phyloP scores from a whole-genome alignment of 2,888 invertebrate genomes.

The Lissocephala sabroskyi region DNA sequence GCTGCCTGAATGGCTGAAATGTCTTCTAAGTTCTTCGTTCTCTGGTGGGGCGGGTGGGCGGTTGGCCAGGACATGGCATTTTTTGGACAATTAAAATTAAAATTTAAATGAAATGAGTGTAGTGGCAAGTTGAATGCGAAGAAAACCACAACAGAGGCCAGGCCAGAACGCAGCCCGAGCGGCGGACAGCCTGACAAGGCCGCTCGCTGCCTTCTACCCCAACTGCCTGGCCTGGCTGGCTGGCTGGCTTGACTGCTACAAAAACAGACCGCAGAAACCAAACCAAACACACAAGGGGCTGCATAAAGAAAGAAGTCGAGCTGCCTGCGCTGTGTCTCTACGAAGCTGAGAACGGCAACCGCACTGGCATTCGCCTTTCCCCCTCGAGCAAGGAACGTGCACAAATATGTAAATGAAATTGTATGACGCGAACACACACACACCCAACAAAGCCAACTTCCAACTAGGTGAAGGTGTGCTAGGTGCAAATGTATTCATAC shows the following conservation, averaged over 20 bases:
- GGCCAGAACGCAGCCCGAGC: conserved; percentile 7
- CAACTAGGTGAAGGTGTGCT: conserved; percentile 27
- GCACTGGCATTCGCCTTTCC: too few relatives aligned
- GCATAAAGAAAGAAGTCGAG: conserved; percentile 63
- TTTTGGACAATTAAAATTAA: conserved; percentile 64
- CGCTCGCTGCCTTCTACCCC: too few relatives aligned
- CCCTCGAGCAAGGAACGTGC: conserved; percentile 32
- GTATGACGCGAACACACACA: conserved; percentile 44
- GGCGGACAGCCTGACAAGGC: not conserved
- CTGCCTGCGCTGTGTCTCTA: conserved; percentile 34
- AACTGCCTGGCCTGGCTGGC: too few relatives aligned
- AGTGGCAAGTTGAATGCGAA: conserved; percentile 23
- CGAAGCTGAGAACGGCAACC: conserved; percentile 19
- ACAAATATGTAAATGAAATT: conserved; percentile 62
- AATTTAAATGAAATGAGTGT: conserved; percentile 54
- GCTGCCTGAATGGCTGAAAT: not conserved
- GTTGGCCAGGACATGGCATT: conserved; percentile 47
- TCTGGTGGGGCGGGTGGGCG: too few relatives aligned
- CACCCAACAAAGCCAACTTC: conserved; percentile 23
- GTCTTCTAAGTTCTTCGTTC: too few relatives aligned
- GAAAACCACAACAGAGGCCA: conserved; percentile 50
- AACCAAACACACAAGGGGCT: conserved; percentile 61
- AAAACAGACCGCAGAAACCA: conserved; percentile 59
- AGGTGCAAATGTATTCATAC: conserved; percentile 46
- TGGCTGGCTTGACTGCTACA: conserved; percentile 17